phyloP scores from a whole-genome alignment of 2,888 invertebrate genomes.

The Zeuzera pyrina region DNA sequence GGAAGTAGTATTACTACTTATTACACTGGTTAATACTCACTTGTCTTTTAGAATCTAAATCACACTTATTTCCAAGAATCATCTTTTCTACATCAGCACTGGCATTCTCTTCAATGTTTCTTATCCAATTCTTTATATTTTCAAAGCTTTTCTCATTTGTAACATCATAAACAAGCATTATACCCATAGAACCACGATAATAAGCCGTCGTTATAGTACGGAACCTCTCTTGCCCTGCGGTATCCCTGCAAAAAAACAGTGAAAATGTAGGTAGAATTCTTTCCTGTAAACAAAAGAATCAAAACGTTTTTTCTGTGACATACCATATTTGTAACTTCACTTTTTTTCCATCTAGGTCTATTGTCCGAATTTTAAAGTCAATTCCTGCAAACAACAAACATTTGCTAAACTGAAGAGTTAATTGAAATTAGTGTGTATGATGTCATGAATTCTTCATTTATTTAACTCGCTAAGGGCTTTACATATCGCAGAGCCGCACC shows the following conservation, averaged over 20 bases:
- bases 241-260: constrained; percentile 81
- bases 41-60: constrained; percentile 95
- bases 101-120: constrained; percentile 99
- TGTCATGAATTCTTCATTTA: constrained; percentile 58
- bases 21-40: too few species aligned
- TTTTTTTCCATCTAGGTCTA: constrained; percentile 98
- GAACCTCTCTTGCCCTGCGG: constrained; percentile 99
- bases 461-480: constrained; percentile 54
- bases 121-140: constrained; percentile 99
- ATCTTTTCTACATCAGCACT: constrained; percentile 99
- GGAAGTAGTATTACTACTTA: too few species aligned
- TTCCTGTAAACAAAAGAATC: constrained; percentile 2
- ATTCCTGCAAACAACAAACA: constrained; percentile 82
- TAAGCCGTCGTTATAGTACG: constrained; percentile 99
- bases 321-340: constrained; percentile 99
- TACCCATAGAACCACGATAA: constrained; percentile 99
- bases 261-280: background rate
- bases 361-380: constrained; percentile 99
- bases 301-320: constrained; percentile 37
- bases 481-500: constrained; percentile 44
- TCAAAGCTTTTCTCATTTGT: constrained; percentile 99
- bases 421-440: constrained; percentile 60
- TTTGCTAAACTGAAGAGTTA: constrained; percentile 25
- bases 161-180: constrained; percentile 99
- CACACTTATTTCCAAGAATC: constrained; percentile 99